A percentile compares a stretch with the other conserved stretches of the same genome.
Evolutionary conservation across 2,797 vertebrate genomes (phyloP).

Genomic region (Ceryle rudis): DNA sequence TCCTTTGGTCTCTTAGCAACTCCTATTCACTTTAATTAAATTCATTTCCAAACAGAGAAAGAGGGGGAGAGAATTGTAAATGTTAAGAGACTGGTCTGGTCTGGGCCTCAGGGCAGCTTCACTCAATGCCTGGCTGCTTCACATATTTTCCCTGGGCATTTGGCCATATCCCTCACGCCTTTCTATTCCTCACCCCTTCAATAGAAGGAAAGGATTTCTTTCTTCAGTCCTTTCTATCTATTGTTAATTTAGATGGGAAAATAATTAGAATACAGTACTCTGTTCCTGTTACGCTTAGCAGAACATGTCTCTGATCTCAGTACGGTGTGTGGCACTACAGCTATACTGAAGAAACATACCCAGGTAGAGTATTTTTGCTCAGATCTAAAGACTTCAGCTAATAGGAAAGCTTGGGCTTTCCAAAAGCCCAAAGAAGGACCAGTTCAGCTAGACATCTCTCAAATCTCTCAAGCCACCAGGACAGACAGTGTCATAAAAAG

Average conservation of each 20-base stretch:
- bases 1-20: slow-evolving; percentile 66
- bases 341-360: background rate
- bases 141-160: background rate
- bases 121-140: slow-evolving; percentile 8
- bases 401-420: background rate
- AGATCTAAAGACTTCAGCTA: background rate
- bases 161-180: background rate
- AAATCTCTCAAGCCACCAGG: background rate
- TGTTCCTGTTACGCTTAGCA: background rate
- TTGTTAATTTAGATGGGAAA: background rate
- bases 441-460: background rate
- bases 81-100: background rate
- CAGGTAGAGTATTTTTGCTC: background rate
- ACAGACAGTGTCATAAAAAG: background rate
- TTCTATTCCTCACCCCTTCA: background rate
- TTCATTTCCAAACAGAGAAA: slow-evolving; percentile 44
- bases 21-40: slow-evolving; percentile 62
- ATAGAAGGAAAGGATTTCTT: background rate
- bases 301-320: background rate
- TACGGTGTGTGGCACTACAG: background rate
- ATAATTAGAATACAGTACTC: background rate
- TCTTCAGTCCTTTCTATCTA: background rate
- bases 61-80: slow-evolving; percentile 17
- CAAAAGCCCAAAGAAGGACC: background rate
- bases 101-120: background rate